Conservation (phyloP, 1,140 invertebrate genomes). For the Drosophila tristis region DNA sequence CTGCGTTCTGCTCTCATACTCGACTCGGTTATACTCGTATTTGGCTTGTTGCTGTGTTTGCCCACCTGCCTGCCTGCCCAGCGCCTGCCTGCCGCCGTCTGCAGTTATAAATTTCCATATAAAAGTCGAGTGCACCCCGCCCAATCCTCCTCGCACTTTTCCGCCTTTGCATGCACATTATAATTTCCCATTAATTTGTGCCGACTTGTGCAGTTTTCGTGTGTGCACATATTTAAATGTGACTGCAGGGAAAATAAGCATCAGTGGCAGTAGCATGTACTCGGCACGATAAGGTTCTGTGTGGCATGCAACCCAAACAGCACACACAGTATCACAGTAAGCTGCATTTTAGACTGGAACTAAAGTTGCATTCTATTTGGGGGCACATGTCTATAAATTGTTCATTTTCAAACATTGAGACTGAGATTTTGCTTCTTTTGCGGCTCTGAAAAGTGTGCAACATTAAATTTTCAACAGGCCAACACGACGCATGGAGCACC, state of each 20-base stretch:
- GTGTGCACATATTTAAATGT: slow-evolving; percentile 68
- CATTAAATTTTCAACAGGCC: slow-evolving; percentile 45
- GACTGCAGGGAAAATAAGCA: slow-evolving; percentile 25
- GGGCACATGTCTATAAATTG: slow-evolving; percentile 7
- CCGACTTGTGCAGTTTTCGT: slow-evolving; percentile 65
- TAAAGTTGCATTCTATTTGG: slow-evolving; percentile 7
- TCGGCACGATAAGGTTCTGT: too few relatives aligned
- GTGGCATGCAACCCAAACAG: too few relatives aligned
- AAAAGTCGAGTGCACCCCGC: background rate
- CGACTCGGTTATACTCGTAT: slow-evolving; percentile 6
- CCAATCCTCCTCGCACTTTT: slow-evolving; percentile 3
- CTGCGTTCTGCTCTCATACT: too few relatives aligned
- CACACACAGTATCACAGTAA: too few relatives aligned
- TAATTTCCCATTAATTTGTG: slow-evolving; percentile 74
- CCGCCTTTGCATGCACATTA: slow-evolving; percentile 33
- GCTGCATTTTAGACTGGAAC: background rate
- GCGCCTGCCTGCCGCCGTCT: background rate
- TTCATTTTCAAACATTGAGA: slow-evolving; percentile 20
- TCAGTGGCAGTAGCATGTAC: slow-evolving; percentile 22
- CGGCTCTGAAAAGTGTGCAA: slow-evolving; percentile 45
- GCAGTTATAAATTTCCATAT: slow-evolving; percentile 18
- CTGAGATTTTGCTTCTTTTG: too few relatives aligned
- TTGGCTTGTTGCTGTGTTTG: slow-evolving; percentile 27
- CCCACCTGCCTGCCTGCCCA: background rate
- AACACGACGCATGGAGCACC: background rate